These are phyloP conservation scores for Brenthis hecate DNA, from an alignment of 2,888 invertebrate genomes.

Conservation along the genomic window DNA sequence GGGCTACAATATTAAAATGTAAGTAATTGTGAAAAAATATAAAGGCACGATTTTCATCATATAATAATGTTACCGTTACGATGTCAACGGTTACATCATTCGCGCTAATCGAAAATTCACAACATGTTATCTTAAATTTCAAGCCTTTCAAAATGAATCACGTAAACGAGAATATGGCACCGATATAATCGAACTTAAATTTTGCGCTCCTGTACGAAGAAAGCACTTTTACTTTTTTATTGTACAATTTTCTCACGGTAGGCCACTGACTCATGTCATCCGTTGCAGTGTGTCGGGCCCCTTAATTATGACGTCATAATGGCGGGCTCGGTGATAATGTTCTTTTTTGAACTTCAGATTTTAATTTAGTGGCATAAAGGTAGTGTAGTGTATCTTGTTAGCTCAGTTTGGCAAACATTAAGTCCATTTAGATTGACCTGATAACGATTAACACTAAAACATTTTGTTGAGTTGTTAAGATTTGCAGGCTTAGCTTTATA, in stretches of 20 bases:
- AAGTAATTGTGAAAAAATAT: conserved; percentile 7
- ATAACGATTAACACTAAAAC: conserved; percentile 41
- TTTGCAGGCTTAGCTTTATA: conserved; percentile 25
- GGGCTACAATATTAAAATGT: conserved; percentile 8
- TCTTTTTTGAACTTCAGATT: conserved; percentile 63
- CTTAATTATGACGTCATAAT: conserved; percentile 77
- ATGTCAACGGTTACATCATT: conserved; percentile 61
- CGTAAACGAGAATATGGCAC: conserved; percentile 62
- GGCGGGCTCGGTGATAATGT: conserved; percentile 50
- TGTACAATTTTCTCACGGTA: conserved; percentile 67
- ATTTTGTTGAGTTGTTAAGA: conserved; percentile 38
- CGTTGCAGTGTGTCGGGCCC: conserved; percentile 56
- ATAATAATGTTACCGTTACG: conserved; percentile 42
- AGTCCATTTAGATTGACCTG: conserved; percentile 42
- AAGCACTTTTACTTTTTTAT: conserved; percentile 79
- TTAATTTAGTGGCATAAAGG: conserved; percentile 62
- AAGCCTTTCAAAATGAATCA: conserved; percentile 74
- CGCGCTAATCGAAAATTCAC: conserved; percentile 72
- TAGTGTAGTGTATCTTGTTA: conserved; percentile 58
- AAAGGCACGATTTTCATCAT: conserved; percentile 18
- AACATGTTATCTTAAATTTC: conserved; percentile 69
- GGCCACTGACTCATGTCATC: conserved; percentile 62
- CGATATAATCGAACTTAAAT: conserved; percentile 67
- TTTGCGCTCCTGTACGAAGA: conserved; percentile 72
- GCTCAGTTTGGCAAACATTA: conserved; percentile 45